Evolutionary conservation across 2,888 invertebrate genomes (phyloP).

Genomic region (Netelia fuscicornis): DNA sequence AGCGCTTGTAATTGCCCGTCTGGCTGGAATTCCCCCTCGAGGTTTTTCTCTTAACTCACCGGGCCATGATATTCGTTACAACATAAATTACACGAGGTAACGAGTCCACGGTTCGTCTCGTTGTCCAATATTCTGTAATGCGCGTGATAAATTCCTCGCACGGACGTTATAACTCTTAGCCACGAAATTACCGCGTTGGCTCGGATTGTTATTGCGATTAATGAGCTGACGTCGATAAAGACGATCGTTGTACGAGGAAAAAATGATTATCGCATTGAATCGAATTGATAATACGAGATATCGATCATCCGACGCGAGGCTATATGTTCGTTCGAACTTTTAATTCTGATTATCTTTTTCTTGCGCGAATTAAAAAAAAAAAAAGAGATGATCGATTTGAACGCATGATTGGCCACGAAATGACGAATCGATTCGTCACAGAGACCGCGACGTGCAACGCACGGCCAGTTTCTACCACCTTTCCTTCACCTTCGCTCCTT

Average conservation of each 20-base stretch:
- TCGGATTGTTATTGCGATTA: constrained; percentile 21
- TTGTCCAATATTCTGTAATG: constrained; percentile 1
- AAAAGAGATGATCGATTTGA: constrained; percentile 22
- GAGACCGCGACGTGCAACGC: neutral
- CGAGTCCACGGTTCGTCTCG: constrained; percentile 9
- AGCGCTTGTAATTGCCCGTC: constrained; percentile 54
- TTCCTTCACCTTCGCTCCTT: constrained; percentile 29
- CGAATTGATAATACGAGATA: constrained; percentile 4
- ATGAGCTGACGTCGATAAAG: neutral
- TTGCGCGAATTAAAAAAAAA: neutral
- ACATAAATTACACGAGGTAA: constrained; percentile 59
- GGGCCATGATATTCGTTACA: constrained; percentile 15
- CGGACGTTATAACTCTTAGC: constrained; percentile 12
- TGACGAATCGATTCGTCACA: constrained; percentile 59
- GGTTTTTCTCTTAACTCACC: constrained; percentile 19
- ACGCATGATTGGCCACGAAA: constrained; percentile 19
- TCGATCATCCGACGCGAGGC: constrained; percentile 7
- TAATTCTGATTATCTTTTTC: neutral
- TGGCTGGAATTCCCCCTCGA: constrained; percentile 18
- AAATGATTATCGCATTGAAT: constrained; percentile 30
- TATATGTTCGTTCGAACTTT: neutral
- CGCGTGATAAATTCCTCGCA: constrained; percentile 10
- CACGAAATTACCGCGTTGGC: neutral
- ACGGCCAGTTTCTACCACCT: constrained; percentile 1
- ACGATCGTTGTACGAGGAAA: neutral